A percentile compares a stretch with the other conserved stretches of the same genome.
Evolutionary conservation across 2,888 invertebrate species (phyloP).

Genomic region (Xanthia togata): DNA sequence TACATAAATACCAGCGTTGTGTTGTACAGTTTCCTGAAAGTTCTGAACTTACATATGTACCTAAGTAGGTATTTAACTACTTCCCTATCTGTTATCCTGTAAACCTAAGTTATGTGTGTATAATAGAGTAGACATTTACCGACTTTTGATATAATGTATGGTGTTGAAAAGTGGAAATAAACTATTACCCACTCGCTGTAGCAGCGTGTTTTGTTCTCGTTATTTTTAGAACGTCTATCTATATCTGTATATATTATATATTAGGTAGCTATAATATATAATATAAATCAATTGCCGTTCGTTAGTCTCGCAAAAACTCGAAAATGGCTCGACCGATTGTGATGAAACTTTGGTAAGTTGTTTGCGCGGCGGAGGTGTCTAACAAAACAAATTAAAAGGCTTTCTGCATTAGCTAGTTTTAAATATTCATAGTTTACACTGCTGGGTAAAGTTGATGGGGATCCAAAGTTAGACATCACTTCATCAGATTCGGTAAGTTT

Average conservation of each 20-base stretch:
- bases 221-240: not conserved
- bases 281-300: too few species aligned
- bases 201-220: conserved; percentile 29
- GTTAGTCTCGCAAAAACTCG: too few species aligned
- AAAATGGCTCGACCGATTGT: too few species aligned
- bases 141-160: conserved; percentile 44
- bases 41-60: conserved; percentile 12
- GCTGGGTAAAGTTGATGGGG: not conserved
- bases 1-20: conserved; percentile 2
- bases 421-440: not conserved
- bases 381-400: too few species aligned
- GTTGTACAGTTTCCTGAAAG: conserved; percentile 11
- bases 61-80: not conserved
- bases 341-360: too few species aligned
- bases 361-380: too few species aligned
- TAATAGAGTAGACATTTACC: conserved; percentile 26
- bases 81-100: conserved; percentile 9
- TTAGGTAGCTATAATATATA: too few species aligned
- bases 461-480: not conserved
- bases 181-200: conserved; percentile 39
- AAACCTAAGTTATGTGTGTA: conserved; percentile 10
- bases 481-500: not conserved
- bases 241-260: too few species aligned
- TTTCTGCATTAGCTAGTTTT: too few species aligned
- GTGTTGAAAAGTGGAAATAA: conserved; percentile 52